Base-by-base conservation (phyloP, 2,113 vertebrate species). In the Apodemus sylvaticus region DNA sequence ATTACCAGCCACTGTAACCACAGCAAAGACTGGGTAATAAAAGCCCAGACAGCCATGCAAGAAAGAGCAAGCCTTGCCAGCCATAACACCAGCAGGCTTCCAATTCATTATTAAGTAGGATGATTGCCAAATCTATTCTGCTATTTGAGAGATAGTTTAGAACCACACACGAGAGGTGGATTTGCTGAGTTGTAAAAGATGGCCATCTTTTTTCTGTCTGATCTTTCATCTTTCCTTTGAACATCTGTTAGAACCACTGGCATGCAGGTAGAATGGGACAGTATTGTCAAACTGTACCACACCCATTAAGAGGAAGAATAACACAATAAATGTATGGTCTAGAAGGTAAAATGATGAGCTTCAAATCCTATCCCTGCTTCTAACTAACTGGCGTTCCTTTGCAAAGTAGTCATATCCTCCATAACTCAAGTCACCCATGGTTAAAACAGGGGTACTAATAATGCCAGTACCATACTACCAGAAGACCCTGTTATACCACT, bases 241-340 rank as follows among this genome's bases (percentile, higher is more conserved):
- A n/a, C 3, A 42, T 26, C 53, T 51, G 9, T 3, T 14, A 53
- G 26, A 51, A 42, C 22, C 58, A 53, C 26, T 31, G 4, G 8
- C 34, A 66, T 4, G 2, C 14, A n/a, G 14, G 48, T n/a, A 74
- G 62, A 62, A 91, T 16, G 3, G 68, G 66, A 77, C 3, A 77
- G 4, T 0, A 13, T 4, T 66, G 31, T 22, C 68, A 48, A 51
- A 20, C 5, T 39, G 3, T 13, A 13, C 1, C 17, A 53, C 9
- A 10, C 17, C 60, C 71, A 42, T 2, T 5, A 39, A 1, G 14
- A 93, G 55, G 17, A 22, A 22, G 17, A 0, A 0, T 1, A 62
- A 42, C 39, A 12, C 4, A 74, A 22, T 13, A 51, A 93, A 24
- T 12, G 4, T 5, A 0, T 53, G 22, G 22, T 73, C 51, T 82